Base-by-base conservation (phyloP, 2,888 invertebrate genomes). In the Chrysolina oricalcia region DNA sequence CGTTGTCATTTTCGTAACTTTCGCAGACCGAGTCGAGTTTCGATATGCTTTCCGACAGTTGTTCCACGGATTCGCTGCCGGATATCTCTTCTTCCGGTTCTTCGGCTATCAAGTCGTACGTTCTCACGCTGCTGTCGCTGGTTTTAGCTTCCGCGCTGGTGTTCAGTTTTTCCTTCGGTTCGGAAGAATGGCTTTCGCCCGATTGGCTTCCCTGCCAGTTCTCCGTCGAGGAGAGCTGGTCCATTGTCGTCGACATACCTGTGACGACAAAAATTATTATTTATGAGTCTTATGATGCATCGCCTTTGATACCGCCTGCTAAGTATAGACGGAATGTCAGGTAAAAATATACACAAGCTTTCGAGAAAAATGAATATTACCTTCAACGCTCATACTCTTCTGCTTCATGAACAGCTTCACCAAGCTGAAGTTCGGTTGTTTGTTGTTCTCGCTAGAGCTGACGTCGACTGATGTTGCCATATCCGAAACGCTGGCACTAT, bases 401-500 rank as follows among this genome's bases (percentile, higher is more conserved):
- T 96, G 96, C 88, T 96, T 96, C 91, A 97, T 96, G 86, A 96
- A 97, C 80, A 96, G 90, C 88, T 95, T 95, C 59, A 97, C 95
- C 85, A 97, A 91, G 88, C 94, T 96, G 87, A 96, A 93, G 81
- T 94, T 93, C 78, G 94, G 92, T 74, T 85, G 85, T 80, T 83
- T 86, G 74, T 81, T 85, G 69, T 79, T 83, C 43, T 85, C 86
- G 64, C 85, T 86, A 68, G 84, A 85, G 69, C 85, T 86, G 4
- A 84, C 86, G 74, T 89, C 88, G 1, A 88, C 84, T 5, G 89
- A 89, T 1, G 89, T 89, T 3, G 89, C 88, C 88, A 89, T 89
- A 68, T 89, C 89, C 5, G 89, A 89, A 11, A 87, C 78, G 70
- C 86, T 87, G 8, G 85, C 86, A 65, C 85, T 87, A 50, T 82